Conservation (phyloP, 1,140 invertebrate genomes). For the Halyomorpha halys region DNA sequence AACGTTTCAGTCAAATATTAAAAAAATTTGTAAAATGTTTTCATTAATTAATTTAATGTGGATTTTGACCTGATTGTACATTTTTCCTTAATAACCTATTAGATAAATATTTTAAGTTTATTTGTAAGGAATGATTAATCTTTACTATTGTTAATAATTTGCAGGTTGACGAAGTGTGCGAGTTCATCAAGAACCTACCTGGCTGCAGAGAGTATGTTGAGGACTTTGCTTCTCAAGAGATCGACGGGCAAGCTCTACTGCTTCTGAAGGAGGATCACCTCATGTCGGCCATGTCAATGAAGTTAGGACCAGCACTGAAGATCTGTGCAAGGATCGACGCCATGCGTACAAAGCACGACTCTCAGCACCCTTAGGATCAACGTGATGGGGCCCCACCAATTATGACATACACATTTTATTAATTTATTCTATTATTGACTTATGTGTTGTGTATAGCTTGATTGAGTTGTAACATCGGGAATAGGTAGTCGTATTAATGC, state of each 20-base stretch:
- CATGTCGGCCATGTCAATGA: constrained; percentile 89
- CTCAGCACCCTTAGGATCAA: neutral
- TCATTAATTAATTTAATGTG: too few species aligned
- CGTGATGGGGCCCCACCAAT: too few species aligned
- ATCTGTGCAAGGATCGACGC: constrained; percentile 79
- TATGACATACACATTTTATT: too few species aligned
- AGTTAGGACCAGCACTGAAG: constrained; percentile 87
- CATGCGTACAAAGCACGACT: constrained; percentile 47
- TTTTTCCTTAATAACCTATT: too few species aligned
- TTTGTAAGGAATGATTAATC: neutral
- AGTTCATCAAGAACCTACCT: constrained; percentile 39
- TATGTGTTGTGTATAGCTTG: too few species aligned
- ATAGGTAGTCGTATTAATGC: too few species aligned
- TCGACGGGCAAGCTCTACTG: constrained; percentile 88
- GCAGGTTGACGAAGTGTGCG: constrained; percentile 33
- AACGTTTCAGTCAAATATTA: too few species aligned
- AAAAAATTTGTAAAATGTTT: too few species aligned
- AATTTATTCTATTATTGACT: too few species aligned
- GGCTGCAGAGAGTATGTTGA: constrained; percentile 89
- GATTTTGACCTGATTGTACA: too few species aligned
- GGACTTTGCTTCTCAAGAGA: constrained; percentile 89
- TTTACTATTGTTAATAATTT: neutral
- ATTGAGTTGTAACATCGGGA: too few species aligned
- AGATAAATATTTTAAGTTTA: too few species aligned
- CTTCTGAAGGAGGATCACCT: constrained; percentile 91